These are phyloP conservation scores for Medauroidea extradentata DNA, from an alignment of 1,140 invertebrate species.

Conservation along the genomic window DNA sequence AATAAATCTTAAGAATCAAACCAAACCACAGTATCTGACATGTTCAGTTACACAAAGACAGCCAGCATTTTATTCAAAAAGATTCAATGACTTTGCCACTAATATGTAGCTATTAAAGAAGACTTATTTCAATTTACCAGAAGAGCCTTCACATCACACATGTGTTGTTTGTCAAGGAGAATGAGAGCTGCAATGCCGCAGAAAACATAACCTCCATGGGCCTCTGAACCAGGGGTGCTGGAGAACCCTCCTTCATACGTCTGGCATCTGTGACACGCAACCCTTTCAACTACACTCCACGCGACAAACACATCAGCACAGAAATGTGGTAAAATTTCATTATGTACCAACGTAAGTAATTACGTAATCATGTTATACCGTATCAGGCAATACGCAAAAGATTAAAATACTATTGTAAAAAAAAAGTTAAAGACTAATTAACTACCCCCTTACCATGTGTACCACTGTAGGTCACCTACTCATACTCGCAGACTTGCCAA, in stretches of 20 bases:
- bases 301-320: neutral
- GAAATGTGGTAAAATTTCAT: too few relatives aligned
- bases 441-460: too few relatives aligned
- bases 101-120: neutral
- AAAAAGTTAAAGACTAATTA: too few relatives aligned
- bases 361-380: too few relatives aligned
- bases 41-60: too few relatives aligned
- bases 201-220: conserved; percentile 97
- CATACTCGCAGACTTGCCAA: too few relatives aligned
- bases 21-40: too few relatives aligned
- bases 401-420: too few relatives aligned
- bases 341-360: too few relatives aligned
- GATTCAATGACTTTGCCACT: neutral
- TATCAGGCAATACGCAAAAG: too few relatives aligned
- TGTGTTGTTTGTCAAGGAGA: conserved; percentile 71
- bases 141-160: conserved; percentile 74
- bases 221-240: conserved; percentile 90
- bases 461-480: too few relatives aligned
- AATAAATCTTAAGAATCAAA: neutral
- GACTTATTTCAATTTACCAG: conserved; percentile 51
- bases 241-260: conserved; percentile 98
- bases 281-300: neutral
- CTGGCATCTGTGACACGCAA: conserved; percentile 64
- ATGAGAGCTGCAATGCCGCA: conserved; percentile 89
- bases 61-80: neutral